Percentiles rank a stretch among this genome's conserved stretches.
Evolutionary conservation across 1,140 invertebrate species (phyloP).

Genomic region (Dreissena rostriformis): DNA sequence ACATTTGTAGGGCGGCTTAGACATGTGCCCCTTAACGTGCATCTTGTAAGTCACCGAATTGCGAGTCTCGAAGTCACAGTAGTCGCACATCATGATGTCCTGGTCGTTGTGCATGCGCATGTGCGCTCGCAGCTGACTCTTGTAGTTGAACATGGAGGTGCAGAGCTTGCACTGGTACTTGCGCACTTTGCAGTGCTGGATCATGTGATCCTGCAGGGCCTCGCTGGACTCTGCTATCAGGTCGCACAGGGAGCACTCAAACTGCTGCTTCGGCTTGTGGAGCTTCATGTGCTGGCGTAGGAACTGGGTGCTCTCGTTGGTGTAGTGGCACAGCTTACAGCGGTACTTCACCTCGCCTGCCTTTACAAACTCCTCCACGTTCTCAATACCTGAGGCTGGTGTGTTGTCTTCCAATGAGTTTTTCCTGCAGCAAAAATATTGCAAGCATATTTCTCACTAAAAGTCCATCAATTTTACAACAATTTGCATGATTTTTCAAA

Average conservation of each 20-base stretch:
- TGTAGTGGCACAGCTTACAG: conserved; percentile 80
- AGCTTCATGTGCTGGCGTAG: conserved; percentile 78
- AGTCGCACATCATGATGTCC: conserved; percentile 75
- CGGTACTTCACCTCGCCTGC: conserved; percentile 69
- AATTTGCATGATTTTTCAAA: too few relatives aligned
- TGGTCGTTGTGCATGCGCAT: conserved; percentile 78
- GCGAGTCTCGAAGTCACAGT: conserved; percentile 76
- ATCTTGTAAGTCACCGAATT: conserved; percentile 69
- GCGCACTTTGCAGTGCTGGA: conserved; percentile 79
- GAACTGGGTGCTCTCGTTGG: conserved; percentile 66
- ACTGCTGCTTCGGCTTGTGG: conserved; percentile 77
- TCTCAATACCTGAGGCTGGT: conserved; percentile 66
- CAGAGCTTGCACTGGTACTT: conserved; percentile 79
- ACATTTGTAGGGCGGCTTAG: conserved; percentile 65
- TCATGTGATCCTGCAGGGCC: conserved; percentile 78
- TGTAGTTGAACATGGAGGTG: conserved; percentile 77
- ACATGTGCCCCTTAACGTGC: conserved; percentile 70
- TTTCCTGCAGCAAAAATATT: conserved; percentile 17
- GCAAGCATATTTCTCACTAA: too few relatives aligned
- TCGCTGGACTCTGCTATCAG: conserved; percentile 75
- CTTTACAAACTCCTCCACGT: conserved; percentile 75
- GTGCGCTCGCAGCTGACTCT: conserved; percentile 79
- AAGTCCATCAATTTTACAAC: too few relatives aligned
- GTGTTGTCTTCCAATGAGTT: conserved; percentile 62
- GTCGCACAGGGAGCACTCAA: conserved; percentile 79